These are phyloP conservation scores for Eospalax fontanierii DNA, from an alignment of 2,797 vertebrate species.

Conservation along the genomic window DNA sequence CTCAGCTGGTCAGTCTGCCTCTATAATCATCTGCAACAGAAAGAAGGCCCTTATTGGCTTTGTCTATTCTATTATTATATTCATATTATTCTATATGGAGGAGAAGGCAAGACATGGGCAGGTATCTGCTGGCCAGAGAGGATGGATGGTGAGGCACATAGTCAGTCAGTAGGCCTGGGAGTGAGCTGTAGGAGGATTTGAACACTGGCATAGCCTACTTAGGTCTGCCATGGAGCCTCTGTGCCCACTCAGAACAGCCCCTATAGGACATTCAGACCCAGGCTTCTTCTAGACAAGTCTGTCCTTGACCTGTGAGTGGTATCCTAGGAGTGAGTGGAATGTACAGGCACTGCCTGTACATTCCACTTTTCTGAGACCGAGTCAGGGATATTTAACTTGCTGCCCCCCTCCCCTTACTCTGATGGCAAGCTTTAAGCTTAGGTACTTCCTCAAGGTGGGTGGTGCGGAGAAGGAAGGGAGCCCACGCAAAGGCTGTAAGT, in stretches of 20 bases:
- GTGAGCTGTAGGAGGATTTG: background rate
- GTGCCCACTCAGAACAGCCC: background rate
- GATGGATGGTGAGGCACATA: background rate
- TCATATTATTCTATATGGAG: no score
- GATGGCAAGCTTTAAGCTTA: background rate
- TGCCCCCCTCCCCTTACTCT: background rate
- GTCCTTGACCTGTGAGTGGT: background rate
- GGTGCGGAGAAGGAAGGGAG: conserved; percentile 36
- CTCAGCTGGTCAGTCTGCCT: background rate
- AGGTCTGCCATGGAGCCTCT: background rate
- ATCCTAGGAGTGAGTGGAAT: background rate
- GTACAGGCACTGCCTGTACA: background rate
- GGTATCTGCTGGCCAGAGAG: background rate
- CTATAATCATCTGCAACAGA: background rate
- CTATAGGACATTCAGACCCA: background rate
- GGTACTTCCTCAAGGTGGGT: background rate
- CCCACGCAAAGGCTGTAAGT: background rate
- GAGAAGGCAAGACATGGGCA: background rate
- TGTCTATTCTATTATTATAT: background rate
- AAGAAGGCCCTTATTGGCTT: background rate
- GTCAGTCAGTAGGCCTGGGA: background rate
- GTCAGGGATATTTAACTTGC: background rate
- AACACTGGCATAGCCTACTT: background rate
- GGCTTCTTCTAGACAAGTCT: background rate
- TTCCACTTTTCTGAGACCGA: background rate